phyloP scores from a whole-genome alignment of 2,113 vertebrate genomes.

The Ameiurus melas region DNA sequence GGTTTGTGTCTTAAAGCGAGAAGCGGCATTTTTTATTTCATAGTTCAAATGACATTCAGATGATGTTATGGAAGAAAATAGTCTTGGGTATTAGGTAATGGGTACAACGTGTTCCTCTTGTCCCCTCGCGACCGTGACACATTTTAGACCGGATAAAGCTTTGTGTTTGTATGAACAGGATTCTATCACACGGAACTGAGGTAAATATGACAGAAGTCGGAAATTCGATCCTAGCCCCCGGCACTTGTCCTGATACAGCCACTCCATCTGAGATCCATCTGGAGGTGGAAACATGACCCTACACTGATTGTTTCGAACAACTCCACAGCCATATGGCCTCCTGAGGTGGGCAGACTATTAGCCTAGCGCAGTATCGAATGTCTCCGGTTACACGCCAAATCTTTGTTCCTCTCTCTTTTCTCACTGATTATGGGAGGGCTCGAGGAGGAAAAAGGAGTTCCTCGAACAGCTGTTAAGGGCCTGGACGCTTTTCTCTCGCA shows the following conservation, averaged over 20 bases:
- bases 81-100: slow-evolving; percentile 28
- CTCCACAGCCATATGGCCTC: slow-evolving; percentile 64
- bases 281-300: slow-evolving; percentile 63
- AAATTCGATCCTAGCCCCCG: slow-evolving; percentile 43
- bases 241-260: slow-evolving; percentile 47
- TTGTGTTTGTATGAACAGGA: slow-evolving; percentile 53
- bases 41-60: background rate
- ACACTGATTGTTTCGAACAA: slow-evolving; percentile 64
- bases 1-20: background rate
- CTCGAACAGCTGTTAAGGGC: slow-evolving; percentile 2
- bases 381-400: slow-evolving; percentile 45
- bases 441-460: slow-evolving; percentile 3
- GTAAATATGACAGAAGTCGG: slow-evolving; percentile 52
- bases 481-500: background rate
- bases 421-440: background rate
- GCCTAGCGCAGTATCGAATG: slow-evolving; percentile 62
- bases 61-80: slow-evolving; percentile 13
- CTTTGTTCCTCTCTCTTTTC: slow-evolving; percentile 43
- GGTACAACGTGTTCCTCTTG: slow-evolving; percentile 37
- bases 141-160: slow-evolving; percentile 44
- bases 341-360: slow-evolving; percentile 51
- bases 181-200: slow-evolving; percentile 33
- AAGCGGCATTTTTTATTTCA: background rate
- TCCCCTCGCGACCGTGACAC: slow-evolving; percentile 37
- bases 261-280: slow-evolving; percentile 58